Base-by-base conservation (phyloP, 2,113 vertebrate genomes). In the Plectropomus leopardus region DNA sequence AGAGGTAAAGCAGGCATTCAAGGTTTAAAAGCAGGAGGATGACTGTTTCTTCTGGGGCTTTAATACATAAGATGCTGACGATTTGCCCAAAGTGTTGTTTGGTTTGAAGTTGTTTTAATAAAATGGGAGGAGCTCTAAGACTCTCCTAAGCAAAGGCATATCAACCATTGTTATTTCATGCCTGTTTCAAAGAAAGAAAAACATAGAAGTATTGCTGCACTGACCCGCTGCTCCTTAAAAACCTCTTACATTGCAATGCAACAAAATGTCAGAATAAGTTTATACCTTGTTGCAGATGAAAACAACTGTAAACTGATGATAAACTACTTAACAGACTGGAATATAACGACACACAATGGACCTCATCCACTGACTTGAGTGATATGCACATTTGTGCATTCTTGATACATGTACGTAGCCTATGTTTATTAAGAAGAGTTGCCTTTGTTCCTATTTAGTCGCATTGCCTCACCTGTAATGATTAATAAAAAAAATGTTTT, bases 21-120 rank as follows among this genome's bases (percentile, higher is more conserved):
- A 66, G 61, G 16, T 66, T 50, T 72, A 60, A 64, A 58, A 42
- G 64, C 44, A 70, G n/a, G 28, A 51, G 14, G 23, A 61, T 11
- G 44, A 23, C 48, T 71, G 48, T 70, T 75, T 61, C 28, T 26
- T 0, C 7, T n/a, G 36, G 9, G 13, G 26, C 55, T 36, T 57
- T 73, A 50, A 72, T 57, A 23, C 47, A 51, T 5, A 30, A 48
- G 36, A 57, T 53, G 55, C n/a, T 40, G 53, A 72, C 47, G n/a
- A 71, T 70, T 45, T 64, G 40, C 15, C 48, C 2, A 15, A 28
- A 59, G 32, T 42, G 24, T 7, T 60, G 15, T 47, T 68, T 51
- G 15, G 28, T 72, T 86, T 64, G 19, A 53, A 26, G 44, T 48
- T n/a, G 32, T 45, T 77, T 55, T 44, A 68, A 76, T 80, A 72